A percentile compares a stretch with the other conserved stretches of the same genome.
phyloP scores from a whole-genome alignment of 2,797 vertebrate genomes.

The Tamandua tetradactyla region DNA sequence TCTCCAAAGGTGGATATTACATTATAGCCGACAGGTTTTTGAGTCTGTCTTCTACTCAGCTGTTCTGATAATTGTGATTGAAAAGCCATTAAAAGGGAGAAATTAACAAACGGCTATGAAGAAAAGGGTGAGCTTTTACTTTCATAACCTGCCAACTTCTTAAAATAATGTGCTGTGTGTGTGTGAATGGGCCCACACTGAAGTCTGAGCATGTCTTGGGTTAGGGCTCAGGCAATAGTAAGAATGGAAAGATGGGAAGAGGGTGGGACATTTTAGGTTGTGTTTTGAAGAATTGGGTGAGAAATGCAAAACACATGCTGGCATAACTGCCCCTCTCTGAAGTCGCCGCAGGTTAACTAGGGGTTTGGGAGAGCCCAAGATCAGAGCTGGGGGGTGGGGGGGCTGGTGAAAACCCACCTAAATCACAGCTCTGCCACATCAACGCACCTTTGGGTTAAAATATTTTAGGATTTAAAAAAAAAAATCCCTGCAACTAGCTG shows the following conservation, averaged over 20 bases:
- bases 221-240: background rate
- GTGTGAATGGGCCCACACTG: background rate
- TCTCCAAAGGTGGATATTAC: background rate
- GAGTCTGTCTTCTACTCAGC: background rate
- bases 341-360: background rate
- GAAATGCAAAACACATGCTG: background rate
- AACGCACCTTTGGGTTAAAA: background rate
- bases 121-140: background rate
- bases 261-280: background rate
- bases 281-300: background rate
- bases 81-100: conserved; percentile 27
- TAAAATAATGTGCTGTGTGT: background rate
- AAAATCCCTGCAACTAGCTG: background rate
- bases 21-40: background rate
- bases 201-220: background rate
- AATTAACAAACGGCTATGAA: background rate
- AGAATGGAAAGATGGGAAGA: background rate
- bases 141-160: background rate
- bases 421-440: background rate
- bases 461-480: background rate
- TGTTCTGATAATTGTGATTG: background rate
- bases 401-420: background rate
- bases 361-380: background rate
- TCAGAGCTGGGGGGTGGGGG: too few species aligned
- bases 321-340: background rate